Percentiles rank a stretch among this genome's conserved stretches.
Evolutionary conservation across 1,140 invertebrate species (phyloP).

Genomic region (Drosophila bifasciata): DNA sequence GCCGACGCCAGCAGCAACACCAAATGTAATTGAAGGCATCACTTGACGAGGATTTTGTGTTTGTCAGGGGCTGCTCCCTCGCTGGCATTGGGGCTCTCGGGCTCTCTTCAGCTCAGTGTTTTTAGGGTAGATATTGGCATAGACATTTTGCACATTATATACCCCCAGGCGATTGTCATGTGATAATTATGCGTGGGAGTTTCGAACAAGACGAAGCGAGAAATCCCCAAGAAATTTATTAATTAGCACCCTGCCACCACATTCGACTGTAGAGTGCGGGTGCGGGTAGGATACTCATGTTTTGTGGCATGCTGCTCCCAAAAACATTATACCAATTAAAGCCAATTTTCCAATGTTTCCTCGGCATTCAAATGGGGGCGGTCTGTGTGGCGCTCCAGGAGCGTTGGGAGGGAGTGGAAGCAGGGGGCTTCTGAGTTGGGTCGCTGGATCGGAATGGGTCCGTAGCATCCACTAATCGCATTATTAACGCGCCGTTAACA

Average conservation of each 20-base stretch:
- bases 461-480: slow-evolving; percentile 69
- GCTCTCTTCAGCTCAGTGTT: no score
- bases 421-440: neutral
- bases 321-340: slow-evolving; percentile 67
- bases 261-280: slow-evolving; percentile 6
- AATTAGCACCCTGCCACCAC: slow-evolving; percentile 36
- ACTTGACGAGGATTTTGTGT: slow-evolving; percentile 45
- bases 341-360: slow-evolving; percentile 66
- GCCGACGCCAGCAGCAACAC: slow-evolving; percentile 52
- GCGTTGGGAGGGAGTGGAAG: neutral
- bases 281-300: slow-evolving; percentile 24
- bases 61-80: no score
- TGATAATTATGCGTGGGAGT: slow-evolving; percentile 51
- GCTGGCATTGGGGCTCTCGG: no score
- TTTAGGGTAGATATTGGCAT: slow-evolving; percentile 43
- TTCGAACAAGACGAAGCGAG: slow-evolving; percentile 31
- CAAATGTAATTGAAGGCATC: slow-evolving; percentile 61
- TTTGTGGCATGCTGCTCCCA: slow-evolving; percentile 27
- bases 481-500: slow-evolving; percentile 78
- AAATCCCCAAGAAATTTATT: slow-evolving; percentile 62
- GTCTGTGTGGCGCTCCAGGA: neutral
- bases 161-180: slow-evolving; percentile 47
- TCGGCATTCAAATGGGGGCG: slow-evolving; percentile 50
- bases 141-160: slow-evolving; percentile 48
- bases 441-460: slow-evolving; percentile 38